These are phyloP conservation scores for Acleris laterana DNA, from an alignment of 2,888 invertebrate species.

Conservation along the genomic window DNA sequence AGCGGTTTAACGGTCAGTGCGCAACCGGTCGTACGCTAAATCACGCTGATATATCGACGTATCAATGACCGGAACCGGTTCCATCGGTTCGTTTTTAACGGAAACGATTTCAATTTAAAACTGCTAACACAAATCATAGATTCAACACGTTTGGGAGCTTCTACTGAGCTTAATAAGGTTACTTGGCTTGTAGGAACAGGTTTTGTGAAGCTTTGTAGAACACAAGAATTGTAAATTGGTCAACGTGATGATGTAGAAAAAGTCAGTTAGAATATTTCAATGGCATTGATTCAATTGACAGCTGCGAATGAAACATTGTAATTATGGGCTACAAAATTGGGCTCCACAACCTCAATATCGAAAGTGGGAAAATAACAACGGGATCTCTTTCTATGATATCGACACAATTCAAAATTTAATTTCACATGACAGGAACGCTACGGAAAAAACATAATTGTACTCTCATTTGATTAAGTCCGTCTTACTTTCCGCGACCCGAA, in stretches of 20 bases:
- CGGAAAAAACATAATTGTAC: conserved; percentile 31
- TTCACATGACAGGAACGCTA: conserved; percentile 23
- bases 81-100: conserved; percentile 45
- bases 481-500: conserved; percentile 30
- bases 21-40: conserved; percentile 60
- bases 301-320: conserved; percentile 30
- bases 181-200: conserved; percentile 43
- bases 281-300: conserved; percentile 40
- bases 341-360: conserved; percentile 19
- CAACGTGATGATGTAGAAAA: conserved; percentile 53
- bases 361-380: conserved; percentile 6
- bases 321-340: conserved; percentile 21
- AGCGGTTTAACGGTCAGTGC: conserved; percentile 67
- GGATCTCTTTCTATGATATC: background rate
- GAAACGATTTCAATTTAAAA: conserved; percentile 53
- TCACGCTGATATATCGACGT: conserved; percentile 49
- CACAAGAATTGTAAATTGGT: conserved; percentile 53
- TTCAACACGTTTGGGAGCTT: conserved; percentile 43
- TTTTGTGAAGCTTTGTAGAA: conserved; percentile 50
- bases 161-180: conserved; percentile 38
- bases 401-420: conserved; percentile 10
- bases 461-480: conserved; percentile 32
- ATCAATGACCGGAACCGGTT: conserved; percentile 58
- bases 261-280: conserved; percentile 58
- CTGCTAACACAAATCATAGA: conserved; percentile 55